Percentiles rank a stretch among this genome's conserved stretches.
Evolutionary conservation across 2,888 invertebrate genomes (phyloP).

Genomic region (Diplolepis rosae): DNA sequence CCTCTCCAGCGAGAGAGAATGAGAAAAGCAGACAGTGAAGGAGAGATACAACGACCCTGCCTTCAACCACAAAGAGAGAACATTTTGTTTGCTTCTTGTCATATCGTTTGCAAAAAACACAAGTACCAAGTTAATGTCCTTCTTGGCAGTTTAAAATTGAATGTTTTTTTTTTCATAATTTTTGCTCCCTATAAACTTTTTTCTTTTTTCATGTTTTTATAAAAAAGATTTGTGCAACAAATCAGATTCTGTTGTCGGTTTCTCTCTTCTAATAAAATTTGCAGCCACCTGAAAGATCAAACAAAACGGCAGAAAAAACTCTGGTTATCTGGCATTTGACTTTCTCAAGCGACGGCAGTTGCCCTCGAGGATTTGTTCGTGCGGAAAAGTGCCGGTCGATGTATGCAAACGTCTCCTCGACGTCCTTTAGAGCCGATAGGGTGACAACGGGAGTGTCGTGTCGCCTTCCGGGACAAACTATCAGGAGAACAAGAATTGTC

Average conservation of each 20-base stretch:
- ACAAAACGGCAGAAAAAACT: conserved; percentile 5
- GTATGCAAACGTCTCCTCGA: conserved; percentile 71
- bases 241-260: not conserved
- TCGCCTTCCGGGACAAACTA: conserved; percentile 49
- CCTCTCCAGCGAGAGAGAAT: conserved; percentile 33
- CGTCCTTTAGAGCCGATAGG: conserved; percentile 69
- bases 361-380: conserved; percentile 67
- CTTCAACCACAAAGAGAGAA: not conserved
- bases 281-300: conserved; percentile 4
- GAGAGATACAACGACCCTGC: conserved; percentile 21
- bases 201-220: not conserved
- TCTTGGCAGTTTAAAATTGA: not conserved
- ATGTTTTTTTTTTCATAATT: not conserved
- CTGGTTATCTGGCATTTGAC: conserved; percentile 47
- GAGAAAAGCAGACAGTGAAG: conserved; percentile 10
- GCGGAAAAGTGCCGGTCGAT: conserved; percentile 71
- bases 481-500: conserved; percentile 55
- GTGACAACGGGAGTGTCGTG: conserved; percentile 70
- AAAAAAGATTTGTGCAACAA: not conserved
- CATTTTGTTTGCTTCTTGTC: not conserved
- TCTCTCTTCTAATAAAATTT: conserved; percentile 21
- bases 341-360: conserved; percentile 41
- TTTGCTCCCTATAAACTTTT: not conserved
- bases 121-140: not conserved
- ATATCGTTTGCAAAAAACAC: not conserved